Evolutionary conservation across 2,113 vertebrate species (phyloP), one percentile per base, ranked within the genome.

Genomic region (Calyptommatus sinebrachiatus): DNA sequence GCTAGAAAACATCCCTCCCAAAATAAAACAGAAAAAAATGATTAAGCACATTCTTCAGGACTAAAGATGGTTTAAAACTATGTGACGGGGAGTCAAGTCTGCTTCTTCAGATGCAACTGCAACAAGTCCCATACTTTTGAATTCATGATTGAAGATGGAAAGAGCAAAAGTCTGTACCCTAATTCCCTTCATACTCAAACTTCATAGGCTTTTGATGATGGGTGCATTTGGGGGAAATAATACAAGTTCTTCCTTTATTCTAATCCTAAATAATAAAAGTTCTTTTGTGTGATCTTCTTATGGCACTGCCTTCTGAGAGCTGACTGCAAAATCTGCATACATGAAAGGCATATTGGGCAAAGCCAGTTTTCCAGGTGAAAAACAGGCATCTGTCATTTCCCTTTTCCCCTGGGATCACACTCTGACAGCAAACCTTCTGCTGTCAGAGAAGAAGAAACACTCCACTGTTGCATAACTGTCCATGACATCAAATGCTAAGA

Each of bases 141-240:
- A 61, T 72, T 50, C 46, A 10, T 24, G 18, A 69, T 66, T 69
- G 28, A 74, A 28, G 46, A 69, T 8, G 48, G 35, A 18, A 8
- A 61, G 21, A 46, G 24, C n/a, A 90, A 89, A 80, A 85, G 76
- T 82, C 87, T 90, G 83, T 88, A 87, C 65, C 79, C 66, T 71
- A 61, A 74, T 82, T 83, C 7, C 57, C 75, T 76, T 29, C 72
- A 35, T 45, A 69, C 69, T 80, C 83, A 83, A 86, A 87, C 53
- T 57, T 84, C 22, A 35, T 20, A 77, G 45, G n/a, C 28, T 60
- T 7, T 22, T 62, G 66, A 26, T 74, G 45, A 67, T 68, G 65
- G 45, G 73, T 29, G 11, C 41, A 48, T 29, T 53, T 28, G 22
- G 20, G 22, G 41, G 11, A 76, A 76, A 50, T 41, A 3, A 45